A percentile compares a stretch with the other conserved stretches of the same genome.
phyloP scores from a whole-genome alignment of 2,888 invertebrate genomes.

The Xestoiulus laeticollis region DNA sequence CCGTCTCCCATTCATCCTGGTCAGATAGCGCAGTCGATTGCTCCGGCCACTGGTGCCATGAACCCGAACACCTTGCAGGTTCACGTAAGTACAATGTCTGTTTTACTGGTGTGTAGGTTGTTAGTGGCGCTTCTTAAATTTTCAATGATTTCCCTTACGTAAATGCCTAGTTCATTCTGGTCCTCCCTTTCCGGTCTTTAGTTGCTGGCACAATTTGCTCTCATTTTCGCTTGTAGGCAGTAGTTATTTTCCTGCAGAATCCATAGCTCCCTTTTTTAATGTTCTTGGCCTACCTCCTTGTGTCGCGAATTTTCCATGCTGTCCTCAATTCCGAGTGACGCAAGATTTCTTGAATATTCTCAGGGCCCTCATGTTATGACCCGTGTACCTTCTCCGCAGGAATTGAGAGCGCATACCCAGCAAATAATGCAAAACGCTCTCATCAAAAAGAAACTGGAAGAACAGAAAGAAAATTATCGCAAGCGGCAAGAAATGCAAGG shows the following conservation, averaged over 20 bases:
- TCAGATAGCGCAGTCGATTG: constrained; percentile 57
- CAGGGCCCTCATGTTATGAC: constrained; percentile 53
- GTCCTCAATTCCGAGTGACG: constrained; percentile 36
- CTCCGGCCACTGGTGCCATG: constrained; percentile 47
- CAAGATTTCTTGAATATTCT: constrained; percentile 31
- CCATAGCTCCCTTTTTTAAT: not conserved
- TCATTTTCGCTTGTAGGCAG: not conserved
- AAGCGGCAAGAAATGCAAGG: constrained; percentile 75
- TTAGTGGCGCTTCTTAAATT: not conserved
- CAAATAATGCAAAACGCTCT: constrained; percentile 85
- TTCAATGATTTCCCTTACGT: not conserved
- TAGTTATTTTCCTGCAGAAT: not conserved
- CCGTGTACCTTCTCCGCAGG: constrained; percentile 74
- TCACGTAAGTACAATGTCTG: constrained; percentile 49
- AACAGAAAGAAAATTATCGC: constrained; percentile 84
- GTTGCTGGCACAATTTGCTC: constrained; percentile 1
- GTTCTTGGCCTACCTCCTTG: not conserved
- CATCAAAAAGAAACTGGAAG: constrained; percentile 88
- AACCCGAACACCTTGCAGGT: constrained; percentile 56
- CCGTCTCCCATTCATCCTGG: constrained; percentile 64
- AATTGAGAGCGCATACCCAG: constrained; percentile 85
- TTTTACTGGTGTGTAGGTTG: not conserved
- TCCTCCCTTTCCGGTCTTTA: not conserved
- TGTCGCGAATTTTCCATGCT: not conserved
- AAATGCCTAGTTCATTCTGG: not conserved